These are phyloP conservation scores for Bombylius major DNA, from an alignment of 2,888 invertebrate species.

Conservation along the genomic window DNA sequence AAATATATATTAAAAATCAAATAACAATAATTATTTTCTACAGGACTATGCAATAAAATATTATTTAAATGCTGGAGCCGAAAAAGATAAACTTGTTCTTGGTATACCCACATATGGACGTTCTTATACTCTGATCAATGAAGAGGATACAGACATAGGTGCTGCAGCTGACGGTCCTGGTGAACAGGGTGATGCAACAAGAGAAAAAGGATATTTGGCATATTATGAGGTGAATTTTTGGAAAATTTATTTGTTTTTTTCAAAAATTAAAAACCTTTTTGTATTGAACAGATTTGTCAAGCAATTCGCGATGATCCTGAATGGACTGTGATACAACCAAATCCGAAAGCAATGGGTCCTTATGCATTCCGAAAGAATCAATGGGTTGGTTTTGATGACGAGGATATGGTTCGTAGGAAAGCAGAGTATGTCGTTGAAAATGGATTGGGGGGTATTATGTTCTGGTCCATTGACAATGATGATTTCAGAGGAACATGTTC, in stretches of 20 bases:
- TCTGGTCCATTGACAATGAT: slow-evolving; percentile 76
- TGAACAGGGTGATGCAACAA: slow-evolving; percentile 77
- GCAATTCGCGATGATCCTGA: slow-evolving; percentile 54
- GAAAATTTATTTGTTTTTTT: slow-evolving; percentile 35
- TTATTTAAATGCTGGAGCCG: slow-evolving; percentile 67
- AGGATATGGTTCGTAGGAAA: slow-evolving; percentile 68
- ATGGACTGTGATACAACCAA: slow-evolving; percentile 74
- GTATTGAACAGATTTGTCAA: slow-evolving; percentile 64
- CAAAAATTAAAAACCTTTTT: background rate
- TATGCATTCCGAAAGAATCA: slow-evolving; percentile 78
- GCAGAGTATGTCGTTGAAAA: slow-evolving; percentile 74
- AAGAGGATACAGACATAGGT: slow-evolving; percentile 73
- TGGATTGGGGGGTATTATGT: slow-evolving; percentile 60
- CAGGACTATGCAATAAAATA: slow-evolving; percentile 78
- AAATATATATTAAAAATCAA: background rate
- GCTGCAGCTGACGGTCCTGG: slow-evolving; percentile 84
- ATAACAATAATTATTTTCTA: background rate
- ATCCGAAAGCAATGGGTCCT: slow-evolving; percentile 75
- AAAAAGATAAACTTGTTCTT: slow-evolving; percentile 64
- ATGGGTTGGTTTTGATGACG: slow-evolving; percentile 90
- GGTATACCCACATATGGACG: slow-evolving; percentile 86
- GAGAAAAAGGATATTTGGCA: slow-evolving; percentile 85
- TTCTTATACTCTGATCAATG: slow-evolving; percentile 78
- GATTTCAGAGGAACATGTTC: slow-evolving; percentile 87
- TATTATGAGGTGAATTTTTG: slow-evolving; percentile 67